Evolutionary conservation across 2,113 vertebrate species (phyloP), one percentile per base, ranked within the genome.

Genomic region (Nyctereutes procyonoides): DNA sequence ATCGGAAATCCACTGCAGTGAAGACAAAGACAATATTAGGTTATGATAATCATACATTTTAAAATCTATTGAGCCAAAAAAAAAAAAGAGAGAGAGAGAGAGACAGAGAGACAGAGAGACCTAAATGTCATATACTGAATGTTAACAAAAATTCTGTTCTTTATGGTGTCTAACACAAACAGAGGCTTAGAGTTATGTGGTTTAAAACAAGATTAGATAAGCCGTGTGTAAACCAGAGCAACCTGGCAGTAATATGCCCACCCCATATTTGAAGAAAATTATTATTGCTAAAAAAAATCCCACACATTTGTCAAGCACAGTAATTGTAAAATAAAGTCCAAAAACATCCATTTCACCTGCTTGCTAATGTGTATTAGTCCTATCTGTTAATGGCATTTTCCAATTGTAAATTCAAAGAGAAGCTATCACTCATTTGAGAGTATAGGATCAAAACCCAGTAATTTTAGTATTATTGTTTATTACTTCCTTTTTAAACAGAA

Each of bases 21-120:
- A 99, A 99, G 99, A 99, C 99, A 99, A 99, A 99, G 99, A 99
- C 99, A 99, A 99, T 99, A 99, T 99, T 99, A 99, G 99, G 99
- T 99, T 99, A 99, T 99, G 99, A 99, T 98, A 99, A 99, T 99
- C 99, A 99, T 98, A 99, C 99, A 99, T 98, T 99, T 98, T 99
- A 99, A 98, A 98, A 98, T 98, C 98, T 99, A 98, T 99, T 99
- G 97, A 99, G 98, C 99, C 99, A 98, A 99, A 99, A 99, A 98
- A 98, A 97, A 95, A 96, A 97, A 96, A 98, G 96, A 98, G 58
- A 97, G 96, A 98, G 98, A 99, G 2, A 92, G 30, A 90, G 4
- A 95, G 19, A 98, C 96, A 98, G 97, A 98, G 79, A 98, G 98
- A 98, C 93, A 98, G 80, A 98, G 97, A 99, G 98, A 99, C 98